Evolutionary conservation across 2,113 vertebrate genomes (phyloP).

Genomic region (Zapus hudsonius): DNA sequence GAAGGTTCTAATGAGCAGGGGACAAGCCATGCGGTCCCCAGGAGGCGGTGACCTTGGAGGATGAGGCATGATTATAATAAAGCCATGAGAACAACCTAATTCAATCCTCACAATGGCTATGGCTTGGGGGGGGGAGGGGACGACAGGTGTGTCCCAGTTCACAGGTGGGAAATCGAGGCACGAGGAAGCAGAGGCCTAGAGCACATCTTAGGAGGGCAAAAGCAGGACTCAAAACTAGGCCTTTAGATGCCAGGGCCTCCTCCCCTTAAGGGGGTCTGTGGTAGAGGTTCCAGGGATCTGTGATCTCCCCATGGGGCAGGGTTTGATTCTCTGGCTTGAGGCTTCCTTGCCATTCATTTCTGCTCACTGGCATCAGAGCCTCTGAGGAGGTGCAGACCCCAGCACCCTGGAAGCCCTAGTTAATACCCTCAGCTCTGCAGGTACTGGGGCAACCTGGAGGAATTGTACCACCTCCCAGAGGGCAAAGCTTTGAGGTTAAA

Average conservation of each 20-base stretch:
- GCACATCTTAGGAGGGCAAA: neutral
- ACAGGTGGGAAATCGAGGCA: neutral
- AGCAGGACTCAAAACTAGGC: neutral
- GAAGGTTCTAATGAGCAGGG: neutral
- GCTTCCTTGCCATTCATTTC: neutral
- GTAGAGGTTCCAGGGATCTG: neutral
- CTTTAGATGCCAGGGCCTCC: no score
- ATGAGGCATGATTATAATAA: neutral
- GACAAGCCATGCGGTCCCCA: neutral
- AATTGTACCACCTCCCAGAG: neutral
- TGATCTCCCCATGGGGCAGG: neutral
- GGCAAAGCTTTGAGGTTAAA: neutral
- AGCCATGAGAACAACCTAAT: rapidly evolving
- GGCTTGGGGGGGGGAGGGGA: rapidly evolving
- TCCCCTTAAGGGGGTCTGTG: neutral
- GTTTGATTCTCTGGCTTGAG: neutral
- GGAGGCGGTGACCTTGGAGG: neutral
- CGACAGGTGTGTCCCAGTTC: no score
- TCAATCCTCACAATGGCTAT: rapidly evolving
- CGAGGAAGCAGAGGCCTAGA: neutral
- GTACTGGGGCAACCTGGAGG: no score
- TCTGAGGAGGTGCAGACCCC: neutral
- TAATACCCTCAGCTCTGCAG: no score
- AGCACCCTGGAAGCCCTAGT: neutral
- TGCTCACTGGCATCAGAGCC: neutral